Evolutionary conservation across 30 jellyfish, hydroid and myxozoan genomes (phyloP).

Genomic region (Aurelia sp.): DNA sequence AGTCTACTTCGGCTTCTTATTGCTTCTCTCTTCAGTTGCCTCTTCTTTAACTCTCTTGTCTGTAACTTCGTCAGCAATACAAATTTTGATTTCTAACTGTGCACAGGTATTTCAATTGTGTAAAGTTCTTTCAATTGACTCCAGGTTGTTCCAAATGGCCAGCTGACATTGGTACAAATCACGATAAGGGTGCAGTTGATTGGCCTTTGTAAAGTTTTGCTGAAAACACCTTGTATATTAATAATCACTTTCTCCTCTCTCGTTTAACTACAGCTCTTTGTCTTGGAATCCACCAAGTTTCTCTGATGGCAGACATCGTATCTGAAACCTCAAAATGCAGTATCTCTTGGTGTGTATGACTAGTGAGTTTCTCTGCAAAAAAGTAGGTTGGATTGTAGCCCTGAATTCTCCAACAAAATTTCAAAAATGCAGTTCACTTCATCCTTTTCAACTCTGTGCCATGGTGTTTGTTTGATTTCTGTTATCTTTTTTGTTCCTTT

Average conservation of each 20-base stretch:
- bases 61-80: too few relatives aligned
- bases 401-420: background rate
- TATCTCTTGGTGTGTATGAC: slow-evolving; percentile 21
- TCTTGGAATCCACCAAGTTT: slow-evolving; percentile 32
- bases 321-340: too few relatives aligned
- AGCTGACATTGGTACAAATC: slow-evolving; percentile 29
- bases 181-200: too few relatives aligned
- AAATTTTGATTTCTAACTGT: too few relatives aligned
- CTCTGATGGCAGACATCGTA: slow-evolving; percentile 48
- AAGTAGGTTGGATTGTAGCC: too few relatives aligned
- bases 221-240: slow-evolving; percentile 52
- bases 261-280: slow-evolving; percentile 16
- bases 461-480: too few relatives aligned
- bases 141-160: slow-evolving; percentile 45
- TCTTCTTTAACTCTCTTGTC: too few relatives aligned
- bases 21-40: too few relatives aligned
- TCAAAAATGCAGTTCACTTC: background rate
- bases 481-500: too few relatives aligned
- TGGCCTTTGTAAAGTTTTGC: slow-evolving; percentile 2
- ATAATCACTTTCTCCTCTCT: background rate
- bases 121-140: slow-evolving; percentile 40
- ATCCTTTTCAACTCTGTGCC: background rate
- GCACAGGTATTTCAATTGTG: slow-evolving; percentile 24
- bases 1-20: too few relatives aligned
- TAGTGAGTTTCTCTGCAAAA: slow-evolving; percentile 28